phyloP scores from a whole-genome alignment of 1,140 invertebrate species.

The Diorhabda sublineata region DNA sequence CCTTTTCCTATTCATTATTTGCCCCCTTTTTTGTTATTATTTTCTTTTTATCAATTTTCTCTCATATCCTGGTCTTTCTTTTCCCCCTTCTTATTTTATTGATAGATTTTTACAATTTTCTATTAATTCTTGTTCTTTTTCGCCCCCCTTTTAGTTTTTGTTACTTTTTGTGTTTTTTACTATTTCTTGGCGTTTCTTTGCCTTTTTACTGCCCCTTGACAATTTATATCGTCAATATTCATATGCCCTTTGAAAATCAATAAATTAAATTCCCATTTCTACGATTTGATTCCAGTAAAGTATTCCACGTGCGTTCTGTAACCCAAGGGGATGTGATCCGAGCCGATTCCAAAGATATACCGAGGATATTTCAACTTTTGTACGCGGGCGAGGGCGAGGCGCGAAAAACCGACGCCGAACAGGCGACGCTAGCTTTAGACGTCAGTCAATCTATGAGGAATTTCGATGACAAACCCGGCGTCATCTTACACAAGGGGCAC shows the following conservation, averaged over 20 bases:
- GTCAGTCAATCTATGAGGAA: constrained; percentile 46
- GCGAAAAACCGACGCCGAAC: constrained; percentile 72
- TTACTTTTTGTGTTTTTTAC: not conserved
- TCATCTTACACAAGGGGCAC: constrained; percentile 87
- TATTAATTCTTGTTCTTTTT: not conserved
- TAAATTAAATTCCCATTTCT: not conserved
- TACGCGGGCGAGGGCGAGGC: constrained; percentile 93
- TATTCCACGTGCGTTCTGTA: constrained; percentile 96
- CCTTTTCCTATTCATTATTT: not conserved
- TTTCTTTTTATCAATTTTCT: not conserved
- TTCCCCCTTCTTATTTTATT: not conserved
- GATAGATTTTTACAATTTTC: not conserved
- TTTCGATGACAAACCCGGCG: constrained; percentile 69
- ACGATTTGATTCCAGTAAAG: constrained; percentile 70
- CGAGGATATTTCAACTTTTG: constrained; percentile 94
- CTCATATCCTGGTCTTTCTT: not conserved
- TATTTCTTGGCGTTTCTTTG: not conserved
- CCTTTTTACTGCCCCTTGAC: not conserved
- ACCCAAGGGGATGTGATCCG: constrained; percentile 98
- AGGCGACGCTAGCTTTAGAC: constrained; percentile 44
- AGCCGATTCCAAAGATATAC: constrained; percentile 97
- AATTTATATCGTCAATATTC: not conserved
- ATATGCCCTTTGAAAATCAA: no score
- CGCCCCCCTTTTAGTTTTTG: not conserved
- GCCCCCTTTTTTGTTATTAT: not conserved